Base-by-base conservation (phyloP, 2,113 vertebrate species). In the Antennarius striatus region DNA sequence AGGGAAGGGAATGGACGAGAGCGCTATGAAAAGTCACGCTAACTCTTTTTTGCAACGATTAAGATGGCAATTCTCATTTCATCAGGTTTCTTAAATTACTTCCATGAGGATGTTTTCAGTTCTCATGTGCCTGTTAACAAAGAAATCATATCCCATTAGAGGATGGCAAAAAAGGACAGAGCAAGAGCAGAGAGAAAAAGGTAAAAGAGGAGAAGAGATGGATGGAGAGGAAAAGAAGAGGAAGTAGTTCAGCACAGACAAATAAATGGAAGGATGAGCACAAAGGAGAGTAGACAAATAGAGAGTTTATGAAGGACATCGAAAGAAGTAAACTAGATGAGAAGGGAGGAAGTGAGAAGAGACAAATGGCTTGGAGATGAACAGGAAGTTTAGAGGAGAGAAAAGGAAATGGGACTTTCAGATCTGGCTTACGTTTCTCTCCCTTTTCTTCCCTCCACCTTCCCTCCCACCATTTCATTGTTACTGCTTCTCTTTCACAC, bases 31-130 rank as follows among this genome's bases (percentile, higher is more conserved):
- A 85, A 85, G 82, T 77, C 67, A 80, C n/a, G 28, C 79, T 67
- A 78, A 69, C 68, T 77, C 77, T 75, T 76, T 81, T 86, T 84
- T 80, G 73, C 48, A 13, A 73, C 85, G 80, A 77, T 90, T 88
- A 86, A 60, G 56, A 12, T 10, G 5, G 56, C 4, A 29, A 73
- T 81, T 87, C 56, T 73, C 64, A 78, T 83, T 73, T 79, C 57
- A 74, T 76, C 64, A 40, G 54, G 78, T 85, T 80, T 77, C 66
- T 60, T 54, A 49, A 76, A 75, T 47, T 49, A 46, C 63, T 70
- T 75, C 58, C 53, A 54, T 11, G 2, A 64, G 22, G 59, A 63
- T 56, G 68, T 60, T 84, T 66, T 50, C 28, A 28, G 8, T 65
- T 61, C 74, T 72, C 42, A 57, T 70, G 49, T 32, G 55, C 46